Conservation (phyloP, 2,888 invertebrate genomes). For the Flexamia atlantica region DNA sequence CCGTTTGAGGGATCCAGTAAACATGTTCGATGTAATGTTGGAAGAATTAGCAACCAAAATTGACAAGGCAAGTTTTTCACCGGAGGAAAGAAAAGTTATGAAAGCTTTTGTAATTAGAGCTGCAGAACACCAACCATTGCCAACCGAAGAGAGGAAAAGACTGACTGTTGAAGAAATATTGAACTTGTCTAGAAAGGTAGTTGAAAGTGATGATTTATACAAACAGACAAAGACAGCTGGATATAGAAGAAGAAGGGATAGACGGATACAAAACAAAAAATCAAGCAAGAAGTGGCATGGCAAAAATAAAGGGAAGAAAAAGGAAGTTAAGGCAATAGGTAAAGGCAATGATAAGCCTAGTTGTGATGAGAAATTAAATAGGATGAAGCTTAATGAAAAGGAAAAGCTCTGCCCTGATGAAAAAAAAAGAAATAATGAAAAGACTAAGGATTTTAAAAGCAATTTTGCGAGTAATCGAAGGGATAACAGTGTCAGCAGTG, state of each 20-base stretch:
- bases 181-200: neutral
- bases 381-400: too few relatives aligned
- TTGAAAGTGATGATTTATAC: neutral
- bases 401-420: neutral
- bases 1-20: constrained; percentile 28
- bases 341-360: neutral
- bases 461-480: neutral
- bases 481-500: constrained; percentile 5
- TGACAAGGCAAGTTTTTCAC: constrained; percentile 41
- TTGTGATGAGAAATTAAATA: neutral
- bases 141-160: constrained; percentile 16
- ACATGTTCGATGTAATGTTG: constrained; percentile 28
- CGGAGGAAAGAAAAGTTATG: constrained; percentile 12
- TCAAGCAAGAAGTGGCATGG: constrained; percentile 5
- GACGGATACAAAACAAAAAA: neutral
- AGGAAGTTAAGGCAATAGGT: neutral
- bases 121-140: neutral
- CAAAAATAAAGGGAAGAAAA: neutral
- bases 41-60: constrained; percentile 15
- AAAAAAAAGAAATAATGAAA: neutral
- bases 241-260: constrained; percentile 8
- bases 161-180: constrained; percentile 26
- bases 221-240: neutral
- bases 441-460: neutral
- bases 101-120: neutral